phyloP scores from a whole-genome alignment of 1,140 invertebrate genomes.

The Parasteatoda tepidariorum region DNA sequence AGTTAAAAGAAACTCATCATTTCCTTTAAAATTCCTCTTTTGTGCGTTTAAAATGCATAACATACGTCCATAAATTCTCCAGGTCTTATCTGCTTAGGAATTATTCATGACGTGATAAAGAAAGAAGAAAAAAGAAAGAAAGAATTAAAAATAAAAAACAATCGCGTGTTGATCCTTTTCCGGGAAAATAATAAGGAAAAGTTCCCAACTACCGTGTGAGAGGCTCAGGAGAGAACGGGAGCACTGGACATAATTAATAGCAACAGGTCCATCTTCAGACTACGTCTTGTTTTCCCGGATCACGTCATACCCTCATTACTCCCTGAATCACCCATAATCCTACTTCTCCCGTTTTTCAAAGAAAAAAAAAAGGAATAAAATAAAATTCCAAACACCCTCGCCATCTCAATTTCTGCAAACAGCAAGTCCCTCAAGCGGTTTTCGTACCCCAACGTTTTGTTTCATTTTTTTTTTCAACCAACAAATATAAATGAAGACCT shows the following conservation, averaged over 20 bases:
- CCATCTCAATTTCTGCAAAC: not conserved
- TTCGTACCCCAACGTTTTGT: constrained; percentile 9
- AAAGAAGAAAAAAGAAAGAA: not conserved
- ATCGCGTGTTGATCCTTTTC: not conserved
- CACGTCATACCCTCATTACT: constrained; percentile 1
- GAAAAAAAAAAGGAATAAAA: constrained; percentile 16
- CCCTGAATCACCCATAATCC: not conserved
- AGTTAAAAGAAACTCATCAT: too few relatives aligned
- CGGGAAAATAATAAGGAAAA: not conserved
- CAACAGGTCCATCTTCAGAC: constrained; percentile 24
- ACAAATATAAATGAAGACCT: constrained; percentile 36
- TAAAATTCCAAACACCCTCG: not conserved
- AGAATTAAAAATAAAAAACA: not conserved
- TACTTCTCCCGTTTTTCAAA: not conserved
- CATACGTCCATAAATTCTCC: too few relatives aligned
- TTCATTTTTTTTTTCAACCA: constrained; percentile 33
- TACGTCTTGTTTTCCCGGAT: not conserved
- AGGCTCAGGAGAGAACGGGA: not conserved
- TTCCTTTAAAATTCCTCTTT: too few relatives aligned
- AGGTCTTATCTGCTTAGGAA: not conserved
- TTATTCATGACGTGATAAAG: not conserved
- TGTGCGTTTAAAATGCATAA: too few relatives aligned
- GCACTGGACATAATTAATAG: constrained; percentile 43
- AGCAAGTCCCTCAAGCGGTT: not conserved
- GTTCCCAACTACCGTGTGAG: not conserved